phyloP scores from a whole-genome alignment of 2,888 invertebrate genomes.

The Gryllus longicercus region DNA sequence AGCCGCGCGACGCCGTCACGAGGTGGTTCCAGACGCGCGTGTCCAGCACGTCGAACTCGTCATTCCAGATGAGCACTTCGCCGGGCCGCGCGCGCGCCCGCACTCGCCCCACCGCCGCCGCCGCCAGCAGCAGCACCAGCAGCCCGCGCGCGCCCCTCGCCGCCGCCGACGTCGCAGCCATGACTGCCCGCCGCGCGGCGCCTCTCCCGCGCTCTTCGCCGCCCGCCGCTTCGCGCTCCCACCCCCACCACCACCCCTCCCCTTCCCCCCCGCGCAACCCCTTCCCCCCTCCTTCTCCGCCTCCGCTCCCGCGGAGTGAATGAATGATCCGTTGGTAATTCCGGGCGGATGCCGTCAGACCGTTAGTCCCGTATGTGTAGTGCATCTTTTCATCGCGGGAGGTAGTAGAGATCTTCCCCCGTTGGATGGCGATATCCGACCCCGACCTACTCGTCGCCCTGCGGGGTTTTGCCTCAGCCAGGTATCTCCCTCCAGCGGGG shows the following conservation, averaged over 20 bases:
- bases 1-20: slow-evolving; percentile 38
- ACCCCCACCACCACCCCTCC: background rate
- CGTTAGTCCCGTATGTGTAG: too few relatives aligned
- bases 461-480: too few relatives aligned
- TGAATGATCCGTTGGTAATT: too few relatives aligned
- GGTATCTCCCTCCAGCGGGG: too few relatives aligned
- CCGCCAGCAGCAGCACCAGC: slow-evolving; percentile 21
- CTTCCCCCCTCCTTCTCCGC: background rate
- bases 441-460: too few relatives aligned
- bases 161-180: background rate
- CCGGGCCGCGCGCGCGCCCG: slow-evolving; percentile 12
- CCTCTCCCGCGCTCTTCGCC: slow-evolving; percentile 11
- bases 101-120: slow-evolving; percentile 2
- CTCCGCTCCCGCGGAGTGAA: background rate
- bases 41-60: slow-evolving; percentile 39
- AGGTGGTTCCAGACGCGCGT: slow-evolving; percentile 38
- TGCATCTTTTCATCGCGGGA: too few relatives aligned
- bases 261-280: background rate
- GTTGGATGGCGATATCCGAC: too few relatives aligned
- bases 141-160: background rate
- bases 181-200: background rate
- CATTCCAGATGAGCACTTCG: slow-evolving; percentile 37
- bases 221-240: background rate
- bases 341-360: too few relatives aligned
- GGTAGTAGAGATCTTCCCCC: too few relatives aligned